Percentiles rank a stretch among this genome's conserved stretches.
phyloP scores from a whole-genome alignment of 2,113 vertebrate genomes.

The Reinhardtius hippoglossoides region DNA sequence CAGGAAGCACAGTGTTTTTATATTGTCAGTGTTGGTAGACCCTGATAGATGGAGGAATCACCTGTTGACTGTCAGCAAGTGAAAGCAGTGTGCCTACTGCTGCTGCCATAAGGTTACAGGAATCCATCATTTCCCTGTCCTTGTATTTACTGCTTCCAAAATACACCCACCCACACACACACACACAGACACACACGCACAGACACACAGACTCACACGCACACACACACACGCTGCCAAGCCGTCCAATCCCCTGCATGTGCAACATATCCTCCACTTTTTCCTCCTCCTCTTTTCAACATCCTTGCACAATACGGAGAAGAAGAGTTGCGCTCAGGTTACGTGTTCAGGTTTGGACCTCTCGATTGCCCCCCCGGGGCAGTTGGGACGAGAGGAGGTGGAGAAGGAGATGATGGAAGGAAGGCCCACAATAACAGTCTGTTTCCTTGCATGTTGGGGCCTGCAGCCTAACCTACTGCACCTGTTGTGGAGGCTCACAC shows the following conservation, averaged over 20 bases:
- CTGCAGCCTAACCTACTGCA: constrained; percentile 83
- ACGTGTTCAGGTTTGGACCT: constrained; percentile 76
- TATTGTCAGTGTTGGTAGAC: constrained; percentile 9
- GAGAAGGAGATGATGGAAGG: constrained; percentile 66
- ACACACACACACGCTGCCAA: constrained; percentile 11
- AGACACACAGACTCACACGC: constrained; percentile 12
- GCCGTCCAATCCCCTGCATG: constrained; percentile 46
- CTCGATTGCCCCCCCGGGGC: constrained; percentile 81
- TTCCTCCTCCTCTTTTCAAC: constrained; percentile 67
- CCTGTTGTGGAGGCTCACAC: constrained; percentile 81
- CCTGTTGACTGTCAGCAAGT: constrained; percentile 37
- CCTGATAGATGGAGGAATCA: constrained; percentile 15
- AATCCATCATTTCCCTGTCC: constrained; percentile 54
- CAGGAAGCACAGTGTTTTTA: constrained; percentile 1
- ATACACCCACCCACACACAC: constrained; percentile 22
- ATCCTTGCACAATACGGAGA: constrained; percentile 70
- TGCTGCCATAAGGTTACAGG: constrained; percentile 7
- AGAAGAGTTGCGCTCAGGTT: constrained; percentile 72
- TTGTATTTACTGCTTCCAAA: constrained; percentile 41
- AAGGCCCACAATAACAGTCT: constrained; percentile 79
- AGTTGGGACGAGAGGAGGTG: constrained; percentile 47
- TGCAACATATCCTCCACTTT: constrained; percentile 58
- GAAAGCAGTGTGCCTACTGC: constrained; percentile 5
- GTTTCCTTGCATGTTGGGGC: constrained; percentile 78
- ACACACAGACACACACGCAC: constrained; percentile 8